Percentiles rank a stretch among this genome's conserved stretches.
These are phyloP conservation scores for Semibalanus balanoides DNA, from an alignment of 1,140 invertebrate species.

Conservation along the genomic window DNA sequence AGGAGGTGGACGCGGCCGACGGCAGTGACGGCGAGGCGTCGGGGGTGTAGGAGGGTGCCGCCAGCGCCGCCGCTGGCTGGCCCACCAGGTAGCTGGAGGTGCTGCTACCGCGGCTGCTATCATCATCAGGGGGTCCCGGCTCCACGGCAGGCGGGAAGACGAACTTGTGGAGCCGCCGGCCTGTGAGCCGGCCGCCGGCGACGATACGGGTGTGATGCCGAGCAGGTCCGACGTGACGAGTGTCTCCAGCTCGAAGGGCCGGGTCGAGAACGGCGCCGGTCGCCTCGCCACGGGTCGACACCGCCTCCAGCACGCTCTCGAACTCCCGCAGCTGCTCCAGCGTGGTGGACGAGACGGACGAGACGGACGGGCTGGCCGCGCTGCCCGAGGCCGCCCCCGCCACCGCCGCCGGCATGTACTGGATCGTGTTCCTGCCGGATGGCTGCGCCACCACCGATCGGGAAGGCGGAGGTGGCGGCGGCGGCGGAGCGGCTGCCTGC, in stretches of 20 bases:
- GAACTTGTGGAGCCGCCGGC: background rate
- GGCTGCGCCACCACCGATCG: background rate
- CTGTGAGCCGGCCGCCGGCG: background rate
- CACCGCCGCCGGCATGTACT: background rate
- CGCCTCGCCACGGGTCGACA: slow-evolving; percentile 31
- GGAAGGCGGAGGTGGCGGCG: background rate
- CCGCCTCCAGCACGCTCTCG: slow-evolving; percentile 61
- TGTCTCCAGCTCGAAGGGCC: slow-evolving; percentile 28
- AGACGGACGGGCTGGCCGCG: slow-evolving; percentile 23
- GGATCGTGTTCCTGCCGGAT: background rate
- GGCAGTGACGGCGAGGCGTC: background rate
- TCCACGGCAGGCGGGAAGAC: background rate
- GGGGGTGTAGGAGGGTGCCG: background rate
- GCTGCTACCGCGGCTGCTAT: background rate
- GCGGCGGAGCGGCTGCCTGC: background rate
- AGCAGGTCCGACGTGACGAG: slow-evolving; percentile 3
- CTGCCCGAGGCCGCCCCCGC: background rate
- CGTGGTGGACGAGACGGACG: slow-evolving; percentile 41
- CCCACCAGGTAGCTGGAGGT: background rate
- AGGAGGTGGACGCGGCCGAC: background rate
- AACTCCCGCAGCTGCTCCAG: slow-evolving; percentile 63
- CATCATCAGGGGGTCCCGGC: background rate
- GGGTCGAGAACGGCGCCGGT: slow-evolving; percentile 29
- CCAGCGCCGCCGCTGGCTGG: background rate
- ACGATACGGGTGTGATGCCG: background rate